Evolutionary conservation across 2,113 vertebrate genomes (phyloP).

Genomic region (Mionectes macconnelli): DNA sequence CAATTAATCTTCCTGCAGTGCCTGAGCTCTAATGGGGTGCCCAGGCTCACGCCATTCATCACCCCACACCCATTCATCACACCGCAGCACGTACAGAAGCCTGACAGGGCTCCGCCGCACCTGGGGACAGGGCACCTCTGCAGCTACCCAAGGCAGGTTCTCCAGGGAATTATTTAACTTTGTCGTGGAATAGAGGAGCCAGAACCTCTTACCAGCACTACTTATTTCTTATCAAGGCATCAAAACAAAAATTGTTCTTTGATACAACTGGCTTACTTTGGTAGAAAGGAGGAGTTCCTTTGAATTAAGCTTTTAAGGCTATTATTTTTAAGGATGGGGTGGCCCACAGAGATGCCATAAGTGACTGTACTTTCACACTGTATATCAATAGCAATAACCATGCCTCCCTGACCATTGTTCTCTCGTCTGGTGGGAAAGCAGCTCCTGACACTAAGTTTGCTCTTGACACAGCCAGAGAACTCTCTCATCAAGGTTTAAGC

Average conservation of each 20-base stretch:
- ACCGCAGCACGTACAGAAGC: neutral
- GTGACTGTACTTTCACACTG: neutral
- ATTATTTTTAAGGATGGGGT: neutral
- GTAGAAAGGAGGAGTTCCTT: neutral
- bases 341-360: neutral
- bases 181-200: neutral
- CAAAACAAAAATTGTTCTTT: neutral
- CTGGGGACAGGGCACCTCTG: conserved; percentile 5
- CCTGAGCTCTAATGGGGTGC: conserved; percentile 28
- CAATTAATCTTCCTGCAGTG: conserved; percentile 59
- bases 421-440: neutral
- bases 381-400: neutral
- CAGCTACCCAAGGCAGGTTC: neutral
- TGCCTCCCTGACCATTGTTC: neutral
- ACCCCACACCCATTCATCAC: conserved; percentile 62
- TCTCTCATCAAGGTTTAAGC: neutral
- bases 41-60: conserved; percentile 58
- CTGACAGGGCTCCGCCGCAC: neutral
- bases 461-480: neutral
- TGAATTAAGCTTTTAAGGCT: neutral
- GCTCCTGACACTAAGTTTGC: neutral
- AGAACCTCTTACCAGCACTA: neutral
- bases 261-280: neutral
- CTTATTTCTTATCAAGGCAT: conserved; percentile 36
- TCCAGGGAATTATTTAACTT: conserved; percentile 50